Evolutionary conservation across 2,797 vertebrate species (phyloP), one percentile per base, ranked within the genome.

Genomic region (Selene dorsalis): DNA sequence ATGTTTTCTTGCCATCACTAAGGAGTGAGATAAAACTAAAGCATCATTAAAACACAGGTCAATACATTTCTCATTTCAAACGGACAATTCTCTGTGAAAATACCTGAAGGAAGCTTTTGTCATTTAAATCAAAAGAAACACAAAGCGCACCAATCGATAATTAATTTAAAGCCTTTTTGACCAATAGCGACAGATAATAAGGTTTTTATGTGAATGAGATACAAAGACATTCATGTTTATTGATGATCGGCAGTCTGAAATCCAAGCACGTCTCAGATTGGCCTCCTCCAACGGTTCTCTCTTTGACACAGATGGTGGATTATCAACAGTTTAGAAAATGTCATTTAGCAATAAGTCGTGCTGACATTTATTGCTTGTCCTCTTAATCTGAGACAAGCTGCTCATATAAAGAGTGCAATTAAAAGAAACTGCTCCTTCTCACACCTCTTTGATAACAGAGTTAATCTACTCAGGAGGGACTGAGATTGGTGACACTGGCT

Each of bases 351-450:
- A 90, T 89, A 89, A 88, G 80, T 90, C 73, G 70, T 64, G 84
- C 79, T 92, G 92, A 93, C 92, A 91, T 94, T 95, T 92, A 93
- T 89, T 88, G 91, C 92, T 89, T 89, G 90, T 93, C 89, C 88
- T 89, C 90, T 91, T 89, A 93, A 93, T 94, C 91, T 88, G 88
- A 90, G 90, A 87, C 91, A 92, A 89, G 86, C 86, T 82, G 88
- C 89, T 93, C 83, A 78, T 91, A 92, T 87, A 92, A 93, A 93
- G 88, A 90, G 74, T 73, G 72, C 90, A 92, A 93, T 93, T 94
- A 93, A 93, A 92, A 90, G 87, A 89, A 90, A 87, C 69, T 61
- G 86, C 85, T 90, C 79, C 86, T 88, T 85, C 91, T 85, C 84
- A 86, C 86, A 92, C 91, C 82, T 89, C 90, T 92, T 92, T 88